Evolutionary conservation across 2,888 invertebrate species (phyloP).

Genomic region (Xanthia togata): DNA sequence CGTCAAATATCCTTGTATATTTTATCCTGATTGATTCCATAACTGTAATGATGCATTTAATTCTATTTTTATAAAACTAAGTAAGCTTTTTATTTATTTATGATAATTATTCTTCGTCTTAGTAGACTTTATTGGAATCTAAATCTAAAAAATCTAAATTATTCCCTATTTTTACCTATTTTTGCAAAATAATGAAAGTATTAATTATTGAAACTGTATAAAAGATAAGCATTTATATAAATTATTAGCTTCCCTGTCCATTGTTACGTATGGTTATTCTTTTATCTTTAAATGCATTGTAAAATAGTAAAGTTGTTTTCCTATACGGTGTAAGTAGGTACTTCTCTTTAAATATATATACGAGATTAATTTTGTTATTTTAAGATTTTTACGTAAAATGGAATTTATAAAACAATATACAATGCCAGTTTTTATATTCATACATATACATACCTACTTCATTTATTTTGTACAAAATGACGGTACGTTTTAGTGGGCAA

Average conservation of each 20-base stretch:
- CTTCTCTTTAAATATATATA: conserved; percentile 2
- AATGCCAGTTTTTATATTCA: conserved; percentile 4
- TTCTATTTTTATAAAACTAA: conserved; percentile 30
- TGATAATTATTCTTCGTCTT: conserved; percentile 34
- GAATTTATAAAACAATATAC: conserved; percentile 10
- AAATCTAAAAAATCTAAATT: too few species aligned
- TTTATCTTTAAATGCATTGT: neutral
- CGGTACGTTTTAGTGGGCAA: conserved; percentile 9
- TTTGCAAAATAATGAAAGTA: neutral
- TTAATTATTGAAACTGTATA: neutral
- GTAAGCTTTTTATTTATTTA: conserved; percentile 59
- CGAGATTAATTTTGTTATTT: conserved; percentile 16
- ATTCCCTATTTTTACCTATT: conserved; percentile 9
- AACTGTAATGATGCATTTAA: conserved; percentile 63
- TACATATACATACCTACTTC: neutral
- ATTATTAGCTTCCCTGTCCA: conserved; percentile 11
- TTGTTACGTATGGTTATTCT: conserved; percentile 6
- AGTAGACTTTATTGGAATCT: conserved; percentile 40
- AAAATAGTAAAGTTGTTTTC: neutral
- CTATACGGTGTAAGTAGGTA: neutral
- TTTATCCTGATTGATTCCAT: conserved; percentile 62
- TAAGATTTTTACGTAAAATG: neutral
- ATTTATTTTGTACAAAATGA: conserved; percentile 20
- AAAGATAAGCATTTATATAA: conserved; percentile 9
- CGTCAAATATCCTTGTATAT: conserved; percentile 49